A percentile compares a stretch with the other conserved stretches of the same genome.
Evolutionary conservation across 2,888 invertebrate genomes (phyloP).

Genomic region (Acrocera orbiculus): DNA sequence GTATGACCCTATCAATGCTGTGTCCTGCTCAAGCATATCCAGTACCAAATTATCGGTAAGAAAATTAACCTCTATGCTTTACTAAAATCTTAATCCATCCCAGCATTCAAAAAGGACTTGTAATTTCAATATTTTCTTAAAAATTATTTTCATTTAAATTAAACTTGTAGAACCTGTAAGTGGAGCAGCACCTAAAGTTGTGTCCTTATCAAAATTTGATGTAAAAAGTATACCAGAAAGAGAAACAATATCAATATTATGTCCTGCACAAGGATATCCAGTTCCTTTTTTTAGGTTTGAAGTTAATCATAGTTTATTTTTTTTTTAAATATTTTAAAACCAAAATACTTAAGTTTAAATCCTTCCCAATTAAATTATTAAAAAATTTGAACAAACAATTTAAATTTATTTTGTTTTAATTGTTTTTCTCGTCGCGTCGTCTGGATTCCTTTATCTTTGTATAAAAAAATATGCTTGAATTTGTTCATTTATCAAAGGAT

Average conservation of each 20-base stretch:
- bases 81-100: not conserved
- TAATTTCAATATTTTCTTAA: not conserved
- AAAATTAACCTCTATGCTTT: not conserved
- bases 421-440: too few relatives aligned
- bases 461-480: too few relatives aligned
- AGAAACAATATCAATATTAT: constrained; percentile 21
- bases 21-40: constrained; percentile 47
- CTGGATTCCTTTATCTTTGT: too few relatives aligned
- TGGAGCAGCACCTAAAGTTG: constrained; percentile 49
- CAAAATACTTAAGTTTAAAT: too few relatives aligned
- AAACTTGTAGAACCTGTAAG: constrained; percentile 44
- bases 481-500: too few relatives aligned
- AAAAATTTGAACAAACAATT: too few relatives aligned
- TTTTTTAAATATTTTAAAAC: too few relatives aligned
- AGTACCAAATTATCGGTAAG: constrained; percentile 41
- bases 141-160: not conserved
- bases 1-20: constrained; percentile 32
- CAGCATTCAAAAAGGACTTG: not conserved
- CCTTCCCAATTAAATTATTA: too few relatives aligned
- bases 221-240: constrained; percentile 19
- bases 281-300: constrained; percentile 36
- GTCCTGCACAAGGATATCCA: constrained; percentile 39
- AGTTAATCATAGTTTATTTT: too few relatives aligned
- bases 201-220: constrained; percentile 32
- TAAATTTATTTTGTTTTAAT: too few relatives aligned